Base-by-base conservation (phyloP, 2,797 vertebrate genomes). In the Adrianichthys oophorus region DNA sequence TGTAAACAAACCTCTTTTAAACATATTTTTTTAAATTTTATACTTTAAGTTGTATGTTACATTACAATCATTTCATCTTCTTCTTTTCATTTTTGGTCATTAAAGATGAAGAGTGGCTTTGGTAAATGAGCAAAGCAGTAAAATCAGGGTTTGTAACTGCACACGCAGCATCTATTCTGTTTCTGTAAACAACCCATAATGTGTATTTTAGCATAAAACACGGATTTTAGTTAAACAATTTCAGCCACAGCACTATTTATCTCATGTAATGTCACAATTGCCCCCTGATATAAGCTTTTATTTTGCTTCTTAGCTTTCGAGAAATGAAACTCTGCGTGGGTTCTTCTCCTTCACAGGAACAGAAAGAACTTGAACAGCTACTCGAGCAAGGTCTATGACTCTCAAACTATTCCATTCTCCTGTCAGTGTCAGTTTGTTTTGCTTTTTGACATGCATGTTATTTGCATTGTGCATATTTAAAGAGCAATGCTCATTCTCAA, bases 381-480 rank as follows among this genome's bases (percentile, higher is more conserved):
- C 61, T 83, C 49, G 60, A 82, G 77, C 63, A 55, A 50, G 72
- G 68, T 62, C 79, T 62, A 61, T 69, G 29, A 68, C 82, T 81
- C 85, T 80, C 75, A 70, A 82, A 73, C 80, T 71, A 64, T 73
- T 74, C 85, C 78, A 85, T 90, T 90, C 83, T 90, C 84, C 89
- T 88, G 85, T 87, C 83, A 84, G 79, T 87, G 86, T 84, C 87
- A 83, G 73, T 92, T 90, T 91, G 81, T 90, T 84, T 89, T 84
- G 75, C 85, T 73, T 76, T 90, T 85, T 90, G 84, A 88, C 83
- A 88, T 87, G 85, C 84, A 84, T 87, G 84, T 90, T 89, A 87
- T 90, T 89, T 89, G 80, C 89, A 91, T 90, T 89, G 88, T 91
- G 83, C 84, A 88, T 88, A 90, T 89, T 82, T 79, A 55, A 52